Base-by-base conservation (phyloP, 2,113 vertebrate genomes). In the Pseudonaja textilis region DNA sequence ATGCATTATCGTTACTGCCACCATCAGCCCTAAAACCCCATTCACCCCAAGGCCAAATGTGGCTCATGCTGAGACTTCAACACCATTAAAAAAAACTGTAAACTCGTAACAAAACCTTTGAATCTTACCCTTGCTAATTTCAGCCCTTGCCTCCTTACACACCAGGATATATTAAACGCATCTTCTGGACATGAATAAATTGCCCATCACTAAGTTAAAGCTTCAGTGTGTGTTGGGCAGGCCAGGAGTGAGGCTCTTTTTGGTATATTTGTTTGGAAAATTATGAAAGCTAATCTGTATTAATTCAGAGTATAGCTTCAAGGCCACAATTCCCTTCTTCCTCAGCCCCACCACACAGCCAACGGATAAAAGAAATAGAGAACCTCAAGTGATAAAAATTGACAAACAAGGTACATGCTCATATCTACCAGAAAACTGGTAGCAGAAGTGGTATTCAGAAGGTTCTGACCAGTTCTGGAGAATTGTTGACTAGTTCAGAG, bases 331-430 rank as follows among this genome's bases (percentile, higher is more conserved):
- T 26, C 25, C 18, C 18, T 42, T 34, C 9, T 64, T 39, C 34
- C 18, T 8, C 34, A 81, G 34, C 7, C 18, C 34, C 7, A 81
- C 7, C 74, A 81, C 34, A 42, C 10, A 50, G 34, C n/a, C 1
- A 59, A 45, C 20, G 29, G 45, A 88, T 23, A 52, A 29, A 39
- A 88, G 39, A 45, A 74, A 87, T 34, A 2, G 25, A 26, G 85
- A 56, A 11, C 9, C 34, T 4, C 16, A 57, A 34, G 10, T 54
- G 10, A n/a, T 42, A 59, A 0, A 0, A 16, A 18, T 1, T 55
- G 89, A 93, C 86, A 95, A n/a, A 25, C 2, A 23, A 69, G 26
- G 47, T 0, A 5, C 23, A 90, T 91, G 89, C 55, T 57, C 4
- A 18, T 0, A 0, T 39, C 64, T 55, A 89, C 22, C 87, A 64